Percentiles rank a stretch among this genome's conserved stretches.
These are phyloP conservation scores for Cirrhinus mrigala DNA, from an alignment of 2,797 vertebrate species.

Conservation along the genomic window DNA sequence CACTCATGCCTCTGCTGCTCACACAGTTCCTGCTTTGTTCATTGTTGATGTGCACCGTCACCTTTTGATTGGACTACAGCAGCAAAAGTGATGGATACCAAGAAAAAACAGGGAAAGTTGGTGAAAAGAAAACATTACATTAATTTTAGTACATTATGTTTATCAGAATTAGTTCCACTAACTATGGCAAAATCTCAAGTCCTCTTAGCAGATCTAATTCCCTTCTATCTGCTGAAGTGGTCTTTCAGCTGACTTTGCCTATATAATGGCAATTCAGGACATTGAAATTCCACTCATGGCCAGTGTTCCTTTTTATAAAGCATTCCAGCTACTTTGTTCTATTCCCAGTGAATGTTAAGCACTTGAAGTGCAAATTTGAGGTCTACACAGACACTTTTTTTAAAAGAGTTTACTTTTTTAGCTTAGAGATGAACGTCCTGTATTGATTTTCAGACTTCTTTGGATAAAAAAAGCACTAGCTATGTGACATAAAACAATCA, in stretches of 20 bases:
- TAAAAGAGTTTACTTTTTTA: not conserved
- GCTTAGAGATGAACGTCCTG: too few relatives aligned
- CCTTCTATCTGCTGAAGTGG: not conserved
- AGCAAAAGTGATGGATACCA: constrained; percentile 10
- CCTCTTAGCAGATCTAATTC: not conserved
- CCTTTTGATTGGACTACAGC: constrained; percentile 86
- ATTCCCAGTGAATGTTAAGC: constrained; percentile 33
- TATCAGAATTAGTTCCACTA: not conserved
- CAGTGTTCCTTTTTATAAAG: constrained; percentile 39
- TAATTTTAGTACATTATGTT: too few relatives aligned
- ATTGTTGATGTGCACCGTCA: constrained; percentile 89
- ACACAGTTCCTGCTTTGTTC: constrained; percentile 90
- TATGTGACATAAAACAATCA: not conserved
- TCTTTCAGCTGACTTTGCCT: not conserved
- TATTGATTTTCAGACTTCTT: too few relatives aligned
- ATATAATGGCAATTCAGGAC: not conserved
- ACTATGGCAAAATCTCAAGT: not conserved
- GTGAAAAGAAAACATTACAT: not conserved
- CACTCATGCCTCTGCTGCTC: constrained; percentile 84
- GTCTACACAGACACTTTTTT: not conserved
- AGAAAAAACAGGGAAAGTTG: not conserved
- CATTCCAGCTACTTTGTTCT: constrained; percentile 31
- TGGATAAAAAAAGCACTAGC: not conserved
- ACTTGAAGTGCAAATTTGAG: not conserved
- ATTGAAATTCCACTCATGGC: constrained; percentile 42